Conservation (phyloP, 1,140 invertebrate species). For the Anastatus disparis region DNA sequence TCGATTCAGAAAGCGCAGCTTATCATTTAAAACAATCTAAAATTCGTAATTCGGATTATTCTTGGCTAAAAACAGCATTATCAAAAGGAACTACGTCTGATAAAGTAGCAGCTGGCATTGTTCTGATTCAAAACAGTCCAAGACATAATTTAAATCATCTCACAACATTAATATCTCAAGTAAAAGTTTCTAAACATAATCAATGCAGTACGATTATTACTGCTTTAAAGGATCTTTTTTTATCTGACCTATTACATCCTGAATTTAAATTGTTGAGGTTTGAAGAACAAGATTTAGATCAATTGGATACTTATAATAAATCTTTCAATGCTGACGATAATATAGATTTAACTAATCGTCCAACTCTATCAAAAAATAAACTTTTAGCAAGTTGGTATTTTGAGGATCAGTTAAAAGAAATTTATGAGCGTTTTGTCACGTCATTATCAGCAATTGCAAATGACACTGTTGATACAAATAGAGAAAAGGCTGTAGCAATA, state of each 20-base stretch:
- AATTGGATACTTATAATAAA: constrained; percentile 56
- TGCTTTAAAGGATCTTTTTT: constrained; percentile 81
- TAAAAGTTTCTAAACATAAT: constrained; percentile 85
- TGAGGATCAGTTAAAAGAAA: constrained; percentile 84
- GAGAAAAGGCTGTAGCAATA: constrained; percentile 82
- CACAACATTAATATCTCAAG: constrained; percentile 78
- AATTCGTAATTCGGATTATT: constrained; percentile 58
- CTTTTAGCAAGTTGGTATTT: constrained; percentile 77
- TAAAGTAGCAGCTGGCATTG: constrained; percentile 85
- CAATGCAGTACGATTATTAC: constrained; percentile 77
- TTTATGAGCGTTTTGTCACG: constrained; percentile 79
- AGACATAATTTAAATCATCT: constrained; percentile 81
- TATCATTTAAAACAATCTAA: constrained; percentile 66
- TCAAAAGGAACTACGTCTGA: constrained; percentile 84
- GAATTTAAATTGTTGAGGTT: constrained; percentile 79
- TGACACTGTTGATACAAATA: constrained; percentile 81
- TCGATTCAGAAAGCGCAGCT: constrained; percentile 72
- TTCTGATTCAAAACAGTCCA: constrained; percentile 87
- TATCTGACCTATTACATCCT: constrained; percentile 79
- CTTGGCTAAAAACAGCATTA: constrained; percentile 85
- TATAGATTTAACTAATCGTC: constrained; percentile 52
- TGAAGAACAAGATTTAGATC: constrained; percentile 73
- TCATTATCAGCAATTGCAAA: constrained; percentile 73
- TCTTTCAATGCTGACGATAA: constrained; percentile 68
- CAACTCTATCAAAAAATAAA: constrained; percentile 61